Conservation (phyloP, 2,797 vertebrate genomes). For the Malacoctenus gilli region DNA sequence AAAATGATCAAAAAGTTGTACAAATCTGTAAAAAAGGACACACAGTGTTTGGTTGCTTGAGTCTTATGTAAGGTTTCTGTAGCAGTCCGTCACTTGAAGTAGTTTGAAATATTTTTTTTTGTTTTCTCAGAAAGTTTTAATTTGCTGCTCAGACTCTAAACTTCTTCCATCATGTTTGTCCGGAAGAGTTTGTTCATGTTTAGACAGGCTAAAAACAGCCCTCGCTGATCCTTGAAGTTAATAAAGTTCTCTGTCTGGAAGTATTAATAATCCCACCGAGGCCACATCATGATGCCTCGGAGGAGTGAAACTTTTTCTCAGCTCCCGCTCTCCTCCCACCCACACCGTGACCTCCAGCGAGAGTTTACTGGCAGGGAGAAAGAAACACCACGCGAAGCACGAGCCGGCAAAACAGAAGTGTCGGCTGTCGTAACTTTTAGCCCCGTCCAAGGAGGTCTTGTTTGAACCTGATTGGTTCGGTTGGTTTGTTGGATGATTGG, state of each 20-base stretch:
- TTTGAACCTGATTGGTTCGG: too few species aligned
- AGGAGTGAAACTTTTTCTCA: conserved; percentile 23
- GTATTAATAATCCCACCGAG: conserved; percentile 11
- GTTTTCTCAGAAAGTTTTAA: not conserved
- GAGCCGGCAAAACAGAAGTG: not conserved
- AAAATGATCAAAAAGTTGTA: too few species aligned
- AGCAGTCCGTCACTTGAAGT: not conserved
- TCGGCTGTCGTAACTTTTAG: not conserved
- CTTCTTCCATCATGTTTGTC: not conserved
- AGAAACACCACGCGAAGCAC: not conserved
- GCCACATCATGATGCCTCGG: not conserved
- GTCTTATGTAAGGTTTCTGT: not conserved
- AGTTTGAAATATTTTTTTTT: not conserved
- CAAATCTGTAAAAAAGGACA: too few species aligned
- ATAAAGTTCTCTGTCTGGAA: not conserved
- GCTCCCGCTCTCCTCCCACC: conserved; percentile 24
- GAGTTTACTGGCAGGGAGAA: not conserved
- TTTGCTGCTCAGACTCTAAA: not conserved
- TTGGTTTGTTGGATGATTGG: too few species aligned
- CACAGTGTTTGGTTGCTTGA: not conserved
- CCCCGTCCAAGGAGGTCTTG: too few species aligned
- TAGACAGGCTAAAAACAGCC: not conserved
- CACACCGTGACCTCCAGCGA: conserved; percentile 2
- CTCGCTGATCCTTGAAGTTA: not conserved
- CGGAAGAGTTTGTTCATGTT: not conserved